Evolutionary conservation across 2,797 vertebrate genomes (phyloP), one percentile per base, ranked within the genome.

Genomic region (Vireo griseus): DNA sequence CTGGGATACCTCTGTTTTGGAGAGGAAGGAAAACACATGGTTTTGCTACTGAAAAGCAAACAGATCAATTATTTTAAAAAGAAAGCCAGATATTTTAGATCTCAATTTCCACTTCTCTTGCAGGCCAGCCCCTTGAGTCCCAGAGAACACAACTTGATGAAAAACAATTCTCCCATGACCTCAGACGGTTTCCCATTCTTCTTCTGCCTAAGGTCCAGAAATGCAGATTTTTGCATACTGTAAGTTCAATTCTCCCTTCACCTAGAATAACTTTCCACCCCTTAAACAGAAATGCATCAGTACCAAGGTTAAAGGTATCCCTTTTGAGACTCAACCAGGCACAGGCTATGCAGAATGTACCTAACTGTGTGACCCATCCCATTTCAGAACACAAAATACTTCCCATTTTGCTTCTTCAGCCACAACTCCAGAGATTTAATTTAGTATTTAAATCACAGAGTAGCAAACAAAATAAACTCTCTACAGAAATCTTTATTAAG

Each of bases 81-180:
- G 42, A 50, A 50, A 58, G 29, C 3, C 39, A 20, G 7, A 67
- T 22, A 45, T 45, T 71, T 72, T n/a, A 78, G 39, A 40, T 58
- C n/a, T 62, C 35, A 35, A 7, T 69, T 91, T 57, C 75, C 7
- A 37, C 17, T 50, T 17, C 50, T 76, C 10, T 68, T 87, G 40
- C 51, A 76, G 50, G 77, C 16, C n/a, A 86, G n/a, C 6, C 20
- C 33, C 42, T 29, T 18, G 6, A 35, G 63, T 42, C 73, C 50
- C 69, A 50, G 33, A 73, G 37, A 5, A 59, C 22, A 19, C 1
- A 7, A 28, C 11, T 52, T 0, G 0, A 73, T 2, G 4, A 82
- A 75, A 61, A 52, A 3, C 31, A 66, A 39, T 47, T 54, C 51
- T 76, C 33, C 45, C 48, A 48, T 0, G 16, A 84, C 16, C 22